Conservation (phyloP, 2,888 invertebrate genomes). For the Agapostemon virescens region DNA sequence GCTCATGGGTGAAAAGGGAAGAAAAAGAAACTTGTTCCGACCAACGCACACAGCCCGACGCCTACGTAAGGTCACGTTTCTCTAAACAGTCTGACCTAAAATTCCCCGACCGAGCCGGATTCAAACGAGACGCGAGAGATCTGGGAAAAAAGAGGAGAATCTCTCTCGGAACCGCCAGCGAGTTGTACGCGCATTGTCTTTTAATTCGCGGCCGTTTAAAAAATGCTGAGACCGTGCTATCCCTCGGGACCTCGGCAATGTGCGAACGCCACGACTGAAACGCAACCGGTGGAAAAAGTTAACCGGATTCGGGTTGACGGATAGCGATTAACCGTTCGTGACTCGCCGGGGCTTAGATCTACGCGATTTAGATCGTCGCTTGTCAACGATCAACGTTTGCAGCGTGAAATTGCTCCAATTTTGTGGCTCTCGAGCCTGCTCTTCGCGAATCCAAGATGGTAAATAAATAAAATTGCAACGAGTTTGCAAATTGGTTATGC, state of each 20-base stretch:
- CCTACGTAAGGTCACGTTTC: slow-evolving; percentile 19
- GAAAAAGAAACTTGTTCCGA: background rate
- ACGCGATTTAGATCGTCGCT: background rate
- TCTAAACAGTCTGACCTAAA: slow-evolving; percentile 52
- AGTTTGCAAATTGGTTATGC: too few species aligned
- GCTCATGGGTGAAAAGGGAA: background rate
- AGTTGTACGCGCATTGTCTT: slow-evolving; percentile 7
- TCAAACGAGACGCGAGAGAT: slow-evolving; percentile 23
- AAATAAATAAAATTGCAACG: too few species aligned
- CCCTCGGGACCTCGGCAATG: background rate
- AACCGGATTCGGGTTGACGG: background rate
- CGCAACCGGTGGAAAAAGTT: background rate
- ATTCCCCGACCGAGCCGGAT: slow-evolving; percentile 11
- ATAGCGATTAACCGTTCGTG: background rate
- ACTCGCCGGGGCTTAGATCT: too few species aligned
- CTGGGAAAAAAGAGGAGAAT: background rate
- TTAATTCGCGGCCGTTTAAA: background rate
- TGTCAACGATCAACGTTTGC: background rate
- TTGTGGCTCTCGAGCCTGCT: too few species aligned
- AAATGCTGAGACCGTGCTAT: background rate
- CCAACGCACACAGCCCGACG: background rate
- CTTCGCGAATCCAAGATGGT: too few species aligned
- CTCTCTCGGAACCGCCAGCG: background rate
- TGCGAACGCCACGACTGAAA: background rate
- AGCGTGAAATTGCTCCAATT: too few species aligned